A percentile compares a stretch with the other conserved stretches of the same genome.
phyloP scores from a whole-genome alignment of 2,797 vertebrate genomes.

The Protosalanx chinensis region DNA sequence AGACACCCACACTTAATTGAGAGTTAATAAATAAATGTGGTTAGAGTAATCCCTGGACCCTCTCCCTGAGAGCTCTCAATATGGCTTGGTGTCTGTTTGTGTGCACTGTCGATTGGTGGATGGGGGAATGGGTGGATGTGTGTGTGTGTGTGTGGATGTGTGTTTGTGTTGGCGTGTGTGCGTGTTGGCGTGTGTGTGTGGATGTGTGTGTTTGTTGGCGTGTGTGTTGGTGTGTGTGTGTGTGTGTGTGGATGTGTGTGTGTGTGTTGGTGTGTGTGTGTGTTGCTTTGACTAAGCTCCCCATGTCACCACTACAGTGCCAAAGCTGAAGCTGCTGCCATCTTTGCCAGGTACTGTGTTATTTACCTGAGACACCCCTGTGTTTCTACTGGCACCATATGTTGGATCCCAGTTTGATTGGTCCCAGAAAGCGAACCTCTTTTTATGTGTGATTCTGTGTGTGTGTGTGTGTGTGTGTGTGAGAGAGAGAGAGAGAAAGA shows the following conservation, averaged over 20 bases:
- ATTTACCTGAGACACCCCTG: constrained; percentile 77
- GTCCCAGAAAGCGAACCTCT: constrained; percentile 34
- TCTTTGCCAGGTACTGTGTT: constrained; percentile 77
- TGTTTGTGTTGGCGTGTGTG: not conserved
- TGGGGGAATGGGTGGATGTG: constrained; percentile 44
- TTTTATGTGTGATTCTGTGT: constrained; percentile 20
- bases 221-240: constrained; percentile 28
- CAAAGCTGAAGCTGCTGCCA: constrained; percentile 68
- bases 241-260: constrained; percentile 30
- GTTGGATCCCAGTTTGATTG: constrained; percentile 66
- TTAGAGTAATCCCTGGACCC: constrained; percentile 71
- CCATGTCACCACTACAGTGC: constrained; percentile 62
- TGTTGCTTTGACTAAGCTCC: constrained; percentile 53
- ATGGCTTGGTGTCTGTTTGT: constrained; percentile 9
- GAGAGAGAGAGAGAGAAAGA: too few relatives aligned
- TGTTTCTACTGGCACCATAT: constrained; percentile 78
- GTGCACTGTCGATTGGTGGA: constrained; percentile 32
- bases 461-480: constrained; percentile 5
- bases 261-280: constrained; percentile 11
- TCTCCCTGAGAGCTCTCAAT: constrained; percentile 54
- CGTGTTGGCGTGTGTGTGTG: not conserved
- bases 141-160: not conserved
- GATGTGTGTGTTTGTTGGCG: not conserved
- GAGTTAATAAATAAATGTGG: constrained; percentile 78
- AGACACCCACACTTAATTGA: constrained; percentile 74